phyloP scores from a whole-genome alignment of 2,797 vertebrate genomes.

The Miopithecus talapoin region DNA sequence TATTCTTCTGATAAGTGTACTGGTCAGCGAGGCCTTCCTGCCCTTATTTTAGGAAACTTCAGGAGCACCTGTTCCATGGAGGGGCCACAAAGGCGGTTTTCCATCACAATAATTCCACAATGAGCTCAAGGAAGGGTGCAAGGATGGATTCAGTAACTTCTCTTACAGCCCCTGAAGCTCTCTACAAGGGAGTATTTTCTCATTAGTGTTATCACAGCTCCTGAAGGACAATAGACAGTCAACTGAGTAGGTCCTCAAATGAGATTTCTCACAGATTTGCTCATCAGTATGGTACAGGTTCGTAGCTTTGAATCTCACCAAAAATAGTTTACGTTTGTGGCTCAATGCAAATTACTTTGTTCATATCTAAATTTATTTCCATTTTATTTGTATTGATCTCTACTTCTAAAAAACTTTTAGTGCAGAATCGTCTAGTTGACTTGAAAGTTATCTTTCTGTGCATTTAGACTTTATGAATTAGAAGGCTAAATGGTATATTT shows the following conservation, averaged over 20 bases:
- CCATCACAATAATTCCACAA: neutral
- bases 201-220: no score
- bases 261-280: neutral
- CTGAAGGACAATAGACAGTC: neutral
- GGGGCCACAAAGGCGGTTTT: neutral
- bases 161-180: neutral
- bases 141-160: neutral
- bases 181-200: neutral
- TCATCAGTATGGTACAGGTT: rapidly evolving
- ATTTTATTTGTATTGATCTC: neutral
- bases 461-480: neutral
- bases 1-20: neutral
- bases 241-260: neutral
- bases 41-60: neutral
- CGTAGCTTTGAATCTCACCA: neutral
- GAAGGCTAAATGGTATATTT: neutral
- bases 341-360: neutral
- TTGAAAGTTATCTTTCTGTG: neutral
- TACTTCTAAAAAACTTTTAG: neutral
- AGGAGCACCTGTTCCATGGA: neutral
- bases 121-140: neutral
- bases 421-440: neutral
- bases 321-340: neutral
- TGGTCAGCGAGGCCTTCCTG: no score
- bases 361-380: neutral